Percentiles rank a stretch among this genome's conserved stretches.
Evolutionary conservation across 37 sponge, comb jelly and placozoan genomes (phyloP).

Genomic region (Axinella damicornis): DNA sequence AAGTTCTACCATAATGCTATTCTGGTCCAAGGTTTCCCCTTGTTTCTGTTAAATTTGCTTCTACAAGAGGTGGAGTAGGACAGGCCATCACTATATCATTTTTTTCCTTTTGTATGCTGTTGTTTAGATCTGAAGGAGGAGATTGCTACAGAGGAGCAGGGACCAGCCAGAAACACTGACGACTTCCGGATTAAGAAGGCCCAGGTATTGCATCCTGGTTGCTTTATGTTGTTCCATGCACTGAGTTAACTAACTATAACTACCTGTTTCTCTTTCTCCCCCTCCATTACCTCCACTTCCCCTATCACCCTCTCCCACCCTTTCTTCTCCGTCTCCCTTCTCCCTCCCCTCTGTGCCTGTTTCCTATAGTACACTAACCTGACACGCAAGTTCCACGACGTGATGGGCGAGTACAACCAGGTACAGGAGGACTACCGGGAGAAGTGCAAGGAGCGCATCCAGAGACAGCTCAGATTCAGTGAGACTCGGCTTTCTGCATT

Average conservation of each 20-base stretch:
- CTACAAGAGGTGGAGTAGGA: too few relatives aligned
- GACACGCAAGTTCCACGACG: constrained; percentile 66
- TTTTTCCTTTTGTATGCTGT: too few relatives aligned
- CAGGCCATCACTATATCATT: too few relatives aligned
- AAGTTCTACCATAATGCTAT: too few relatives aligned
- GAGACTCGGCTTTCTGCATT: constrained; percentile 3
- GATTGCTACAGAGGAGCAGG: constrained; percentile 51
- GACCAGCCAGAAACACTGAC: constrained; percentile 63
- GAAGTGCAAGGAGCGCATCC: constrained; percentile 65
- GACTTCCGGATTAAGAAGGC: constrained; percentile 81
- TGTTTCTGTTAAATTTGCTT: too few relatives aligned
- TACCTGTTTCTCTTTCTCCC: background rate
- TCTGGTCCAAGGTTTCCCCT: too few relatives aligned
- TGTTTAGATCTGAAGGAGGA: constrained; percentile 57
- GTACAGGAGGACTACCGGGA: constrained; percentile 82
- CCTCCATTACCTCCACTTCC: background rate
- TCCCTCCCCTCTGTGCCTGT: background rate
- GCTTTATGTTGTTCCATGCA: too few relatives aligned
- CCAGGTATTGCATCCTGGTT: constrained; percentile 56
- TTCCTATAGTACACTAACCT: constrained; percentile 43
- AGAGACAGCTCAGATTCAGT: constrained; percentile 76
- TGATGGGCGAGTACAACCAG: constrained; percentile 78
- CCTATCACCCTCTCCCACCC: background rate
- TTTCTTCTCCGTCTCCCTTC: background rate
- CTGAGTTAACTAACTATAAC: background rate